Evolutionary conservation across 2,888 invertebrate genomes (phyloP), one percentile per base, ranked within the genome.

Genomic region (Lamproptera curius): DNA sequence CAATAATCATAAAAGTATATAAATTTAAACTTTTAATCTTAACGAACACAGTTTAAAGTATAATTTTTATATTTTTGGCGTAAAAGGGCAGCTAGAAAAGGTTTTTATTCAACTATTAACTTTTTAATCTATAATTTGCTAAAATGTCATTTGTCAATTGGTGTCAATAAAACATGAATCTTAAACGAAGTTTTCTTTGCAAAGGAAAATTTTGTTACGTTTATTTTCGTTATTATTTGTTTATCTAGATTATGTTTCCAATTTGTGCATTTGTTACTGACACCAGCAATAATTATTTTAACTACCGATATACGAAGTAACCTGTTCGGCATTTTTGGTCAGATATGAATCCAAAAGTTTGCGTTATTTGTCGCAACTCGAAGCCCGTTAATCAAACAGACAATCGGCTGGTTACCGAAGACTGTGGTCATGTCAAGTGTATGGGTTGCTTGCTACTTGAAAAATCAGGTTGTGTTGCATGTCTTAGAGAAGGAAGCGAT

Each of bases 371-470:
- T 65, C 80, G 77, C 36, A 88, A 89, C 66, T 81, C 87, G 48
- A 88, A 89, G 59, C 62, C 78, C 46, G 82, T 90, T 28, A 89
- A 90, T 59, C 73, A 76, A 35, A 89, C 91, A 4, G 76, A 86
- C 49, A 91, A 91, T 62, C 86, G 94, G 44, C 76, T 94, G 45
- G 91, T 94, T 11, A 91, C 91, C 42, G 94, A 94, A 68, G 89
- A 88, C 40, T 94, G 94, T 73, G 94, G 94, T 2, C 94, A 94
- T 70, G 87, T 88, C 46, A 94, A 94, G 76, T 94, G 94, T 72
- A 91, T 94, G 59, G 77, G 90, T 55, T 94, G 94, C 67, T 80
- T 94, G 35, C 67, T 94, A 23, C 80, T 87, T 14, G 94, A 94
- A 66, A 92, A 90, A 56, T 76, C 87, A 28, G 91, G 91, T 10